A percentile compares a stretch with the other conserved stretches of the same genome.
Evolutionary conservation across 1,140 invertebrate species (phyloP).

Genomic region (Drosophila sucinea): DNA sequence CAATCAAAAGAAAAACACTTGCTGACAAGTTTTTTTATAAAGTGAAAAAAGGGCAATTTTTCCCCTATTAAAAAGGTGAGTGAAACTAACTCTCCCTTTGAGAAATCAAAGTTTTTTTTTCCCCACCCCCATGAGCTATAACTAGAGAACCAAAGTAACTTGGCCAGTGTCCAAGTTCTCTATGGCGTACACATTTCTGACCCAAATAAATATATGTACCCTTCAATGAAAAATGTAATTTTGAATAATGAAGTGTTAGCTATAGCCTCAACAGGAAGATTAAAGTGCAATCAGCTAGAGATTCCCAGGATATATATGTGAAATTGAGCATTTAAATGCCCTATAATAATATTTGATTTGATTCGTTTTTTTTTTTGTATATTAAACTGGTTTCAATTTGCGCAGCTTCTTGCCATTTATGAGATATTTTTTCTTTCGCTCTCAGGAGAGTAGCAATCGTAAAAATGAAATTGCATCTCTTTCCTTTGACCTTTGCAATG

Average conservation of each 20-base stretch:
- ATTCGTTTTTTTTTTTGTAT: not conserved
- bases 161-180: no score
- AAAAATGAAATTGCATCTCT: constrained; percentile 40
- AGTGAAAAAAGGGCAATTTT: constrained; percentile 60
- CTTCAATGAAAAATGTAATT: no score
- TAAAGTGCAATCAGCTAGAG: no score
- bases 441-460: not conserved
- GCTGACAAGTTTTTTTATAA: constrained; percentile 66
- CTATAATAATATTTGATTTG: not conserved
- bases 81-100: not conserved
- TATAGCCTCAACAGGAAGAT: no score
- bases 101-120: constrained; percentile 23
- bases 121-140: no score
- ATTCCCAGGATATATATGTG: no score
- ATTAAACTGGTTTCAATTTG: not conserved
- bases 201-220: no score
- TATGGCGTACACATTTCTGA: no score
- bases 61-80: constrained; percentile 36
- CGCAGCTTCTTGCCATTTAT: not conserved
- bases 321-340: not conserved
- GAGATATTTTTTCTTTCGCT: constrained; percentile 2
- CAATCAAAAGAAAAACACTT: constrained; percentile 31
- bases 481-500: constrained; percentile 26
- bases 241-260: no score
- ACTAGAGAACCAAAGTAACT: not conserved